A percentile compares a stretch with the other conserved stretches of the same genome.
phyloP scores from a whole-genome alignment of 2,113 vertebrate species.

The human (Homo sapiens) region DNA sequence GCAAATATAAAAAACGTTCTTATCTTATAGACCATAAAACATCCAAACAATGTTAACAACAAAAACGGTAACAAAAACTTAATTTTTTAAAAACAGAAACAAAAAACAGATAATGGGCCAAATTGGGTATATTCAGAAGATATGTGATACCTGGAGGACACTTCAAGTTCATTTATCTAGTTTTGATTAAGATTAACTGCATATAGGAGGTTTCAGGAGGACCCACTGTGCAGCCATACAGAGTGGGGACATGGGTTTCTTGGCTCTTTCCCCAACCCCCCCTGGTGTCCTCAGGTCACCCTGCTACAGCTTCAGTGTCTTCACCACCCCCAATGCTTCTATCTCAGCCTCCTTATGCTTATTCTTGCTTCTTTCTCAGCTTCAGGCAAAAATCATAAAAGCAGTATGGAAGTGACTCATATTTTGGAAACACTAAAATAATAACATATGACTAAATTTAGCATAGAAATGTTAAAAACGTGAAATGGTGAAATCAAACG shows the following conservation, averaged over 20 bases:
- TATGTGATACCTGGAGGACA: neutral
- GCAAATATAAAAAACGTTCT: neutral
- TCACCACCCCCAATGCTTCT: accelerated
- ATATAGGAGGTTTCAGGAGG: neutral
- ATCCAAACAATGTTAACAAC: neutral
- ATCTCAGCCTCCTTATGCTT: neutral
- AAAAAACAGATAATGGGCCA: neutral
- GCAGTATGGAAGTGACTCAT: neutral
- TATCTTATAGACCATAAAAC: neutral
- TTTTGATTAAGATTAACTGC: neutral
- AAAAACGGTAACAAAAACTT: neutral
- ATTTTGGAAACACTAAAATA: slow-evolving; percentile 17
- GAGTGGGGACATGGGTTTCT: accelerated
- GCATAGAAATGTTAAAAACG: neutral
- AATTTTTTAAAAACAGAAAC: too few species aligned
- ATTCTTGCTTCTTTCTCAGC: neutral
- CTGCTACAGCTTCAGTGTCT: neutral
- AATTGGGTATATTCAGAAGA: neutral
- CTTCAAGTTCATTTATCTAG: neutral
- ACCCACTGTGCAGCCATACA: neutral
- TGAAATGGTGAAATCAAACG: neutral
- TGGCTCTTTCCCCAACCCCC: neutral
- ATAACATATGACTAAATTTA: neutral
- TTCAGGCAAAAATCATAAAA: neutral
- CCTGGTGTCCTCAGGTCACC: neutral